These are phyloP conservation scores for Trinorchestia longiramus DNA, from an alignment of 1,140 invertebrate species.

Conservation along the genomic window DNA sequence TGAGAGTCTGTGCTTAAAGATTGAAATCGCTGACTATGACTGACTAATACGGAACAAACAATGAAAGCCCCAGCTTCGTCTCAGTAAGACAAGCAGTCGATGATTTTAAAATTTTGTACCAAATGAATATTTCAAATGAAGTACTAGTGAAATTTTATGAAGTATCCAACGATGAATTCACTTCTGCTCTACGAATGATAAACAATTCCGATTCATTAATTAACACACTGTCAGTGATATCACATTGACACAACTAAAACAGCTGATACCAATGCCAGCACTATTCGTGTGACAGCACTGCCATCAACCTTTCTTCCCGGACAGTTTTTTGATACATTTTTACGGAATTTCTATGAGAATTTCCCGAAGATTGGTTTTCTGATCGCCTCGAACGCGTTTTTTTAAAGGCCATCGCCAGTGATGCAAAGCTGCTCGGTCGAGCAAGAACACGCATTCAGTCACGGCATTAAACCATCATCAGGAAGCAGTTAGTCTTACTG, in stretches of 20 bases:
- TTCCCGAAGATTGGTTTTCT: neutral
- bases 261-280: no score
- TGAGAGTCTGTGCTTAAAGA: neutral
- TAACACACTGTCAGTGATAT: no score
- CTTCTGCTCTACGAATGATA: neutral
- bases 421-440: neutral
- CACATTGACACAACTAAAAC: no score
- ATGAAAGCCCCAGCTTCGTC: neutral
- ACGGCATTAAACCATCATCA: constrained; percentile 10
- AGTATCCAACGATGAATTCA: neutral
- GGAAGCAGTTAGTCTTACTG: constrained; percentile 14
- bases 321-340: no score
- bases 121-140: neutral
- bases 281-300: no score
- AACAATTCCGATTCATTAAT: neutral
- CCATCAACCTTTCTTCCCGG: no score
- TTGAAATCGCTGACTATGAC: neutral
- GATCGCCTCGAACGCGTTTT: neutral
- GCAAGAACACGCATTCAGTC: neutral
- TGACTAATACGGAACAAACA: neutral
- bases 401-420: neutral
- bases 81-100: neutral
- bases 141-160: neutral
- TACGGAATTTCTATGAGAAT: neutral
- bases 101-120: neutral